Base-by-base conservation (phyloP, 2,113 vertebrate species). In the Nestor notabilis region DNA sequence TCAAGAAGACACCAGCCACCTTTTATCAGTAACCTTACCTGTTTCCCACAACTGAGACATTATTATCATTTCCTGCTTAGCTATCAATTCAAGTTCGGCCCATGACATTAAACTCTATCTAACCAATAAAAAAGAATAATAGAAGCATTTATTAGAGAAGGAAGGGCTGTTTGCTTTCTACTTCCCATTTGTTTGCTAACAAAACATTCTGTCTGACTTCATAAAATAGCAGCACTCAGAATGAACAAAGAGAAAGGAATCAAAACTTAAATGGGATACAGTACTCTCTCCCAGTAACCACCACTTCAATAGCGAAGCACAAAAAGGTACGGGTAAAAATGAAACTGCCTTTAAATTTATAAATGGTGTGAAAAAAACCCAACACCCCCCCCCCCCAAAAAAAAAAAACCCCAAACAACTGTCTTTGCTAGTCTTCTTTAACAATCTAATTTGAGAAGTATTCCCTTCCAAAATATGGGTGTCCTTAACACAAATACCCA, bases 131-230 rank as follows among this genome's bases (percentile, higher is more conserved):
- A 79, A 86, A 87, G 80, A 92, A 90, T 93, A 96, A 94, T 81
- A 37, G 63, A 96, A 91, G 41, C 37, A 79, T 85, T 97, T 97
- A 56, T 69, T 83, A 90, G 71, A 65, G 83, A 93, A 89, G 88
- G 75, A 92, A 83, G 60, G 83, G 43, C 25, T 95, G 50, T 79
- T 94, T 93, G 68, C 79, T 93, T 92, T 96, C n/a, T 90, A 89
- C 77, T 95, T 94, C 43, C 41, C 77, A 94, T 87, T 94, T 96
- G 68, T 93, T 94, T 93, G 77, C 65, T 95, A 91, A 93, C 90
- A 96, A 92, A 97, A 96, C 82, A 96, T 63, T 95, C 68, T 85
- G 71, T 33, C 71, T 88, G 79, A 86, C 88, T 93, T 96, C 9
- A 53, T 81, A 89, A 83, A 83, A 90, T 52, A 95, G 83, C 52